These are phyloP conservation scores for Ophioninae sp. DNA, from an alignment of 2,888 invertebrate genomes.

Conservation along the genomic window DNA sequence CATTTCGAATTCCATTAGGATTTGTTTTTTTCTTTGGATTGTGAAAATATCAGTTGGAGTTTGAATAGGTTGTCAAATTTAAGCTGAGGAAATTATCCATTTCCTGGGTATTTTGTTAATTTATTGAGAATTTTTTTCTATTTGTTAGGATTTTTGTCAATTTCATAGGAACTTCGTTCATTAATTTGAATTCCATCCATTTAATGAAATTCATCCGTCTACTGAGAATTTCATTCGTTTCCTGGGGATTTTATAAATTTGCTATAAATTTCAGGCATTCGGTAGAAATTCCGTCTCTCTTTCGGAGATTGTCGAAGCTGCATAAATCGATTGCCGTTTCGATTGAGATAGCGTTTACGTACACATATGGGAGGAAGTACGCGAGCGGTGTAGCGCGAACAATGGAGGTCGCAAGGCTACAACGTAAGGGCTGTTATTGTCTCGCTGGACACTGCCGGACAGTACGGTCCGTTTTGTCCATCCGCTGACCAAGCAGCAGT, in stretches of 20 bases:
- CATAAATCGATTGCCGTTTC: conserved; percentile 36
- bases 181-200: too few relatives aligned
- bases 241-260: too few relatives aligned
- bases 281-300: conserved; percentile 21
- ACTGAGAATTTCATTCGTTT: too few relatives aligned
- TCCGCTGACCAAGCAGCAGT: conserved; percentile 78
- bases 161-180: too few relatives aligned
- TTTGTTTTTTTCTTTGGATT: not conserved
- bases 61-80: not conserved
- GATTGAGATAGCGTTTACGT: conserved; percentile 41
- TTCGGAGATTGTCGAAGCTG: conserved; percentile 37
- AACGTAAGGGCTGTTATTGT: conserved; percentile 73
- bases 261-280: not conserved
- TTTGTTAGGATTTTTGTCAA: too few relatives aligned
- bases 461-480: conserved; percentile 79
- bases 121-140: too few relatives aligned
- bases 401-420: conserved; percentile 55
- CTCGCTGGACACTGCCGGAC: conserved; percentile 67
- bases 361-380: conserved; percentile 31
- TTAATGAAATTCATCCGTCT: too few relatives aligned
- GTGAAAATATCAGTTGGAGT: not conserved
- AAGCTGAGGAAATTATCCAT: not conserved
- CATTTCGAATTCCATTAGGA: conserved; percentile 78
- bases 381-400: conserved; percentile 60
- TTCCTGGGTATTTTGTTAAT: too few relatives aligned